A percentile compares a stretch with the other conserved stretches of the same genome.
These are phyloP conservation scores for Zoanthus sansibaricus DNA, from an alignment of 92 coral and sea anemone species.

Conservation along the genomic window DNA sequence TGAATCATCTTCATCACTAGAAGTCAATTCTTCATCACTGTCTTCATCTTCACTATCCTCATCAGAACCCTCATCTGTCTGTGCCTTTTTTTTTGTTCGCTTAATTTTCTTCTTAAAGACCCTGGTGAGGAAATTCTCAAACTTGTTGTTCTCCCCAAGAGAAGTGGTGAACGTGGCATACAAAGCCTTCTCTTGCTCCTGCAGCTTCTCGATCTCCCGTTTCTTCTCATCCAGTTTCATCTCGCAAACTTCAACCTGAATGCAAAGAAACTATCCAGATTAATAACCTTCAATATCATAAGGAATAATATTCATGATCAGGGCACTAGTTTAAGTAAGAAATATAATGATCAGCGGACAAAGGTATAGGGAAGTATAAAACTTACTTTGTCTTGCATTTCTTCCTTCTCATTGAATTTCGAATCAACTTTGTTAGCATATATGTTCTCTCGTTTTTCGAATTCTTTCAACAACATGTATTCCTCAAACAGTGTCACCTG, in stretches of 20 bases:
- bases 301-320: background rate
- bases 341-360: background rate
- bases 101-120: constrained; percentile 98
- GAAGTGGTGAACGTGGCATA: constrained; percentile 89
- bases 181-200: constrained; percentile 93
- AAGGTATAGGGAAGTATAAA: background rate
- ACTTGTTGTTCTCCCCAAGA: constrained; percentile 97
- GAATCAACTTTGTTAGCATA: constrained; percentile 96
- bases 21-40: constrained; percentile 95
- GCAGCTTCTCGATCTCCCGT: constrained; percentile 92
- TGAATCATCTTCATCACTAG: constrained; percentile 96
- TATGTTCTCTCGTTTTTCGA: constrained; percentile 95
- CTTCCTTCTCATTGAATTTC: constrained; percentile 88
- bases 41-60: constrained; percentile 98
- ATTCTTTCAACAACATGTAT: constrained; percentile 94
- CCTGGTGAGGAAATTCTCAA: constrained; percentile 91
- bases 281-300: background rate
- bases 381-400: constrained; percentile 95
- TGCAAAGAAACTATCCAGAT: background rate
- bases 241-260: constrained; percentile 96
- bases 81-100: constrained; percentile 95
- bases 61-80: constrained; percentile 91
- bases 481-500: constrained; percentile 99
- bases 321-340: background rate
- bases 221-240: constrained; percentile 91